Evolutionary conservation across 2,888 invertebrate genomes (phyloP).

Genomic region (Arctia plantaginis): DNA sequence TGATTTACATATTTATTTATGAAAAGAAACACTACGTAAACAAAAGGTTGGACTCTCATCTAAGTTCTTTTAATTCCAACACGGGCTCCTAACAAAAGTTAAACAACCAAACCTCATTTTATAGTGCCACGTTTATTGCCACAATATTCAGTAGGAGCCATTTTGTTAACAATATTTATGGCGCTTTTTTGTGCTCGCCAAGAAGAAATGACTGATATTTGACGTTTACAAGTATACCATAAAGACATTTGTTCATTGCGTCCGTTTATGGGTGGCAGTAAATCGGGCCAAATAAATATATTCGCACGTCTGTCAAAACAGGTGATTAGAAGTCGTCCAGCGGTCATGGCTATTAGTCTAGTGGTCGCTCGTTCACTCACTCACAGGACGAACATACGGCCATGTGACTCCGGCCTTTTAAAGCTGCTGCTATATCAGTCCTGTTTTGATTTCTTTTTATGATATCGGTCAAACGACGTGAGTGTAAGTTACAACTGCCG

Average conservation of each 20-base stretch:
- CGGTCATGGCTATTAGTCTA: not conserved
- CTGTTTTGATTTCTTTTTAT: too few species aligned
- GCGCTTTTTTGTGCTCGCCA: constrained; percentile 74
- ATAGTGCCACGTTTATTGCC: constrained; percentile 80
- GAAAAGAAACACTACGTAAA: constrained; percentile 68
- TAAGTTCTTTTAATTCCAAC: constrained; percentile 78
- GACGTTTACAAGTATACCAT: constrained; percentile 83
- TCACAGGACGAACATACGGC: not conserved
- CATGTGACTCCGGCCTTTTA: not conserved
- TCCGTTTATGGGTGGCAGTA: constrained; percentile 74
- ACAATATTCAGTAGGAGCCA: constrained; percentile 84
- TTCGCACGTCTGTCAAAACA: constrained; percentile 73
- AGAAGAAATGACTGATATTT: constrained; percentile 80
- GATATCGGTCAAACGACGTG: too few species aligned
- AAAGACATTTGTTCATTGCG: constrained; percentile 83
- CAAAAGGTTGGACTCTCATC: constrained; percentile 74
- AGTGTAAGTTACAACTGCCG: too few species aligned
- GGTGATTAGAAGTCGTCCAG: constrained; percentile 62
- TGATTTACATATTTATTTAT: constrained; percentile 81
- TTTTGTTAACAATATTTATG: constrained; percentile 85
- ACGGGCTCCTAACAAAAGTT: constrained; percentile 77
- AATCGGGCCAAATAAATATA: constrained; percentile 71
- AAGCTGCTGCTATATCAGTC: not conserved
- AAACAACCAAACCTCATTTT: constrained; percentile 82
- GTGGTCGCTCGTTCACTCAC: not conserved